These are phyloP conservation scores for Tricholauxania praeusta DNA, from an alignment of 2,888 invertebrate genomes.

Conservation along the genomic window DNA sequence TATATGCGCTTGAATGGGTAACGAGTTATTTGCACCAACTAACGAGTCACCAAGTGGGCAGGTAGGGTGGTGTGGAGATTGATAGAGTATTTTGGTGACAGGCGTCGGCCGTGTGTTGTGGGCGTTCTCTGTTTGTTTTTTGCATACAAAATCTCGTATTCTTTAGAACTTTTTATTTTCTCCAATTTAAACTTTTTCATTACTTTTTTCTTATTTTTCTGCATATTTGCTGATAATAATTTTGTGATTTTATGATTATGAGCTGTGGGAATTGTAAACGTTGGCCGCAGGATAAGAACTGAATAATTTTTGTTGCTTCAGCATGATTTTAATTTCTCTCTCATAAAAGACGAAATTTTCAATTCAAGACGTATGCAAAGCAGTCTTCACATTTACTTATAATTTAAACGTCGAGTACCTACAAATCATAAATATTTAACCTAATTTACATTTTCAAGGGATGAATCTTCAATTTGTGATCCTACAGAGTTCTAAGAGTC, in stretches of 20 bases:
- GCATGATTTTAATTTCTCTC: background rate
- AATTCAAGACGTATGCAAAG: too few species aligned
- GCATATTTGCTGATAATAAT: conserved; percentile 37
- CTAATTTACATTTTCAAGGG: too few species aligned
- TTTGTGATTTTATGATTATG: conserved; percentile 42
- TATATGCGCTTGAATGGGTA: conserved; percentile 31
- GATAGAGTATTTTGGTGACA: background rate
- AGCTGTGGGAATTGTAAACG: conserved; percentile 36
- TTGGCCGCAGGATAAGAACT: conserved; percentile 32
- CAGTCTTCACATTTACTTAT: too few species aligned
- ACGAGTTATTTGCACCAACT: conserved; percentile 35
- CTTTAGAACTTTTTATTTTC: background rate
- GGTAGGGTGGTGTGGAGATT: conserved; percentile 1
- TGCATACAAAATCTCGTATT: conserved; percentile 7
- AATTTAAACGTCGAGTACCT: too few species aligned
- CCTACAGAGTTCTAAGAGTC: too few species aligned
- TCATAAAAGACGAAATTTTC: too few species aligned
- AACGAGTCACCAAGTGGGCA: conserved; percentile 31
- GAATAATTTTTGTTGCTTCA: conserved; percentile 11
- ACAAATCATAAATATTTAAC: too few species aligned
- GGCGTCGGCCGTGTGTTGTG: too few species aligned
- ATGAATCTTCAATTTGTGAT: too few species aligned
- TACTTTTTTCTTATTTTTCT: background rate
- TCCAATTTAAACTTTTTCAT: background rate
- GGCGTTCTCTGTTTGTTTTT: background rate